Conservation (phyloP, 2,888 invertebrate genomes). For the Teleogryllus oceanicus region DNA sequence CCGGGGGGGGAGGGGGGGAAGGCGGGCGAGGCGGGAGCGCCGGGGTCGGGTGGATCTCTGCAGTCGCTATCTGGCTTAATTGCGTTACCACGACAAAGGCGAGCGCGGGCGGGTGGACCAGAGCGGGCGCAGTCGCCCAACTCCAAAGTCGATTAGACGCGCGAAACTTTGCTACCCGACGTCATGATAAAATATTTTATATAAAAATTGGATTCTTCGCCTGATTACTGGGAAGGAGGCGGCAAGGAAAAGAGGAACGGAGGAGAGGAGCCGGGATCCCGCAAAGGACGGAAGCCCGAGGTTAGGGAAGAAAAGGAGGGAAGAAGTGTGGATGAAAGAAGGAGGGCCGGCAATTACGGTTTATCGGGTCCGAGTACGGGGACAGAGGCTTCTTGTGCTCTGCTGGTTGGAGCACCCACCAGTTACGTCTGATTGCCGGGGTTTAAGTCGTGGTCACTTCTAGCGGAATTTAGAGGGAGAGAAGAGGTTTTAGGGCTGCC, state of each 20-base stretch:
- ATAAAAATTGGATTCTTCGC: constrained; percentile 18
- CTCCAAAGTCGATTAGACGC: constrained; percentile 10
- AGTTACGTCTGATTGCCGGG: too few species aligned
- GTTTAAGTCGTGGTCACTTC: too few species aligned
- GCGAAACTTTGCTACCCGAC: constrained; percentile 18
- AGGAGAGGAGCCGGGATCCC: not conserved
- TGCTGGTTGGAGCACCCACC: too few species aligned
- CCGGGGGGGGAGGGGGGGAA: not conserved
- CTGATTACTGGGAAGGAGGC: constrained; percentile 2
- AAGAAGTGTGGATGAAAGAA: too few species aligned
- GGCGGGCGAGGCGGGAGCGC: not conserved
- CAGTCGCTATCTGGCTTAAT: constrained; percentile 18
- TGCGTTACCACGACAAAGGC: constrained; percentile 10
- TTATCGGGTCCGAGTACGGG: too few species aligned
- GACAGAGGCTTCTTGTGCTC: too few species aligned
- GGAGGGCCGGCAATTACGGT: too few species aligned
- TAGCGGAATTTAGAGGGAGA: too few species aligned
- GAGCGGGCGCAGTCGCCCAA: not conserved
- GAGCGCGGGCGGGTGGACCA: not conserved
- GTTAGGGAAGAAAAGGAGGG: too few species aligned
- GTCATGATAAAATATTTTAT: constrained; percentile 18
- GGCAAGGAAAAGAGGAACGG: not conserved
- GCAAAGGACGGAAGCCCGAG: too few species aligned
- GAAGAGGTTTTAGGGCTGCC: too few species aligned
- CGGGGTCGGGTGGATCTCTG: not conserved